phyloP scores from a whole-genome alignment of 1,140 invertebrate species.

The Drosophila willistoni region DNA sequence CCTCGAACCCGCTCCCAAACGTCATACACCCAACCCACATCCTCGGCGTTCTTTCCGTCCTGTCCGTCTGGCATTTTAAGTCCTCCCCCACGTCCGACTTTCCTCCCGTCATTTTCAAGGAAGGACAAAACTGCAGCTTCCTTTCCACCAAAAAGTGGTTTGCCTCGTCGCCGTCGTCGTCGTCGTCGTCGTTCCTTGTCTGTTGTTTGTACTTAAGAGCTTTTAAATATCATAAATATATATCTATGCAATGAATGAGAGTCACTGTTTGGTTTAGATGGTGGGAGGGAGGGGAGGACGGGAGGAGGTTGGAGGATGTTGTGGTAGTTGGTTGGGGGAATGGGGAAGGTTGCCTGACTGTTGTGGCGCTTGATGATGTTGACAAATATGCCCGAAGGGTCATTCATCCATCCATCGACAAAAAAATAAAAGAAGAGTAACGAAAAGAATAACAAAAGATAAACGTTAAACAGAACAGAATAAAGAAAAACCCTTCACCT shows the following conservation, averaged over 20 bases:
- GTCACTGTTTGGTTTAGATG: not conserved
- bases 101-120: constrained; percentile 2
- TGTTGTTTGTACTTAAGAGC: constrained; percentile 82
- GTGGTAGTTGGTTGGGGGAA: too few relatives aligned
- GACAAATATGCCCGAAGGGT: constrained; percentile 74
- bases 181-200: constrained; percentile 51
- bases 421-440: constrained; percentile 1
- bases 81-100: constrained; percentile 30
- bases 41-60: constrained; percentile 34
- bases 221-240: constrained; percentile 82
- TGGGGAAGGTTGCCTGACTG: too few relatives aligned
- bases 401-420: constrained; percentile 46
- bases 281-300: not conserved
- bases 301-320: not conserved
- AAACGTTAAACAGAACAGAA: not conserved
- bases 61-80: constrained; percentile 71
- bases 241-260: constrained; percentile 57
- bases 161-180: not conserved
- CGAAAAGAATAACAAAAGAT: constrained; percentile 43
- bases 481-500: too few relatives aligned
- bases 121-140: constrained; percentile 71
- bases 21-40: constrained; percentile 8
- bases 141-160: constrained; percentile 20
- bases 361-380: constrained; percentile 63
- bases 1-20: constrained; percentile 10